Evolutionary conservation across 2,888 invertebrate species (phyloP).

Genomic region (Gasteruption jaculator): DNA sequence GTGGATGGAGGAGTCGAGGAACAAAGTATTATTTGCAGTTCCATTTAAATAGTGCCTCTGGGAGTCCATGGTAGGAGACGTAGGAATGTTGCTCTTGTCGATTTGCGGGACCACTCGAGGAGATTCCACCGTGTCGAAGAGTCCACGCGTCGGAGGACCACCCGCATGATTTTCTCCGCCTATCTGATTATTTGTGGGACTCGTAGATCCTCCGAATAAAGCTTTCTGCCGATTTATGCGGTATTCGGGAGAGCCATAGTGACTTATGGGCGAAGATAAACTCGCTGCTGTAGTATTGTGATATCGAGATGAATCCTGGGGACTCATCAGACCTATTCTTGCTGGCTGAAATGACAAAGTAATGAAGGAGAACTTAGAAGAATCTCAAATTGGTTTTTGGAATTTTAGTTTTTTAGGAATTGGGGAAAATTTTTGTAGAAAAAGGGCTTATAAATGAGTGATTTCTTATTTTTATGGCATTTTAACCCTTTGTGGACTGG

Average conservation of each 20-base stretch:
- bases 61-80: too few species aligned
- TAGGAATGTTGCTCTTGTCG: constrained; percentile 36
- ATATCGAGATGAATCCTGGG: constrained; percentile 25
- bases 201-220: constrained; percentile 40
- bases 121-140: constrained; percentile 62
- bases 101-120: constrained; percentile 31
- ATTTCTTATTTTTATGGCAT: too few species aligned
- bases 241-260: constrained; percentile 42
- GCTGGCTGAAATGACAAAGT: constrained; percentile 30
- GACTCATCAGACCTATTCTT: constrained; percentile 32
- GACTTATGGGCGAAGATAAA: constrained; percentile 33
- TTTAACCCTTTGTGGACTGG: too few species aligned
- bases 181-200: constrained; percentile 36
- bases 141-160: constrained; percentile 67
- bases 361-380: too few species aligned
- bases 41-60: constrained; percentile 23
- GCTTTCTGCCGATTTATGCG: constrained; percentile 46
- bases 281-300: constrained; percentile 26
- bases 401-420: too few species aligned
- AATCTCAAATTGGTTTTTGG: too few species aligned
- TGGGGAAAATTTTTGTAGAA: not conserved
- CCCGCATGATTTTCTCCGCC: constrained; percentile 53
- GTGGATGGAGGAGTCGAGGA: constrained; percentile 38
- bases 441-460: not conserved
- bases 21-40: constrained; percentile 34